Evolutionary conservation across 2,888 invertebrate species (phyloP), one percentile per base, ranked within the genome.

Genomic region (Pachymerium ferrugineum): DNA sequence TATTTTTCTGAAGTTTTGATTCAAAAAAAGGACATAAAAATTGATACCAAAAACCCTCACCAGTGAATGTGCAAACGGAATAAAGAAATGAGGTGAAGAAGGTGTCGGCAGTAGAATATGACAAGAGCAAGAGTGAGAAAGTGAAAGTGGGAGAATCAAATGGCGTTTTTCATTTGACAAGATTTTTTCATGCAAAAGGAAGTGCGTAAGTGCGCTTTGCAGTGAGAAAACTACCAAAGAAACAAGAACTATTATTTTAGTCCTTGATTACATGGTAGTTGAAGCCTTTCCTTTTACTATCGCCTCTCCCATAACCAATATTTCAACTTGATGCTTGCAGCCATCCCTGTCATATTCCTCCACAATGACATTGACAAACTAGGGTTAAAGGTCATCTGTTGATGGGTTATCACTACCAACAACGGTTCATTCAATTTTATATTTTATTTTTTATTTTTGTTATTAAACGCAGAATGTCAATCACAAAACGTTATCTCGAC

Each of bases 311-410:
- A 3, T 3, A 4, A 47, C 47, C 47, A 47, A 47, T 68, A 68
- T 47, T 47, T 19, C 1, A 42, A 47, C 3, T 47, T 47, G 47
- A 16, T 19, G 47, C 22, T 19, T 47, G n/a, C 68, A 68, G 68
- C 30, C 68, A 68, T 30, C 68, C 68, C 68, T 68, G 68, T 68
- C 68, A 68, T 30, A 68, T 68, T 30, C 68, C 22, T 30, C 68
- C 68, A 68, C 47, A 8, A 19, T 47, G 47, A 47, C 47, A 47
- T 47, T 47, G 47, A 47, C 47, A 47, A 47, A 47, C 47, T 47
- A 47, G 47, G 14, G 22, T 16, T 16, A 16, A 14, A 47, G 47
- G 16, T 22, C 47, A 47, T 47, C 22, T 47, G 47, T 22, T 47
- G 47, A 47, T 47, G 22, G 47, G 19, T 47, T 47, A 47, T 47